Percentiles rank a stretch among this genome's conserved stretches.
phyloP scores from a whole-genome alignment of 2,888 invertebrate species.

The Dioctria rufipes region DNA sequence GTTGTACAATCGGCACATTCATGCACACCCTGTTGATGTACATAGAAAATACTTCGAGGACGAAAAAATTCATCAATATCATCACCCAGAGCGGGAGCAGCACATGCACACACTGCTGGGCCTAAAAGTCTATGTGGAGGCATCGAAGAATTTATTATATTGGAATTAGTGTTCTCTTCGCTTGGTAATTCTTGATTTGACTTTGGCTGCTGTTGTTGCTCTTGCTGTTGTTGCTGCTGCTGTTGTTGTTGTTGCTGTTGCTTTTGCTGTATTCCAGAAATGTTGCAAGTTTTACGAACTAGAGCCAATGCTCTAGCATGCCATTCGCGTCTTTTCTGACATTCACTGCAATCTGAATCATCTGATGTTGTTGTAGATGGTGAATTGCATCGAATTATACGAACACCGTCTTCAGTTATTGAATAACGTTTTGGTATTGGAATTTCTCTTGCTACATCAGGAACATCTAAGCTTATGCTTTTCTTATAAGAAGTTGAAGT shows the following conservation, averaged over 20 bases:
- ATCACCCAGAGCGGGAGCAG: slow-evolving; percentile 76
- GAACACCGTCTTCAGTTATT: slow-evolving; percentile 80
- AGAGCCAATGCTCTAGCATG: slow-evolving; percentile 70
- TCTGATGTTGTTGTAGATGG: slow-evolving; percentile 71
- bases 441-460: slow-evolving; percentile 71
- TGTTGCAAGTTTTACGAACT: slow-evolving; percentile 70
- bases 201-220: slow-evolving; percentile 60
- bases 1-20: slow-evolving; percentile 70
- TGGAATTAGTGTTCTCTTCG: slow-evolving; percentile 28
- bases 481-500: slow-evolving; percentile 75
- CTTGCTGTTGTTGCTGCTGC: slow-evolving; percentile 59
- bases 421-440: slow-evolving; percentile 77
- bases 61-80: slow-evolving; percentile 78
- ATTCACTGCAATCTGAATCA: slow-evolving; percentile 71
- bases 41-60: slow-evolving; percentile 79
- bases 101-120: slow-evolving; percentile 81
- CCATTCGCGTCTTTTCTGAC: slow-evolving; percentile 71
- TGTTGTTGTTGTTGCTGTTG: slow-evolving; percentile 59
- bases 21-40: slow-evolving; percentile 78
- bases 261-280: slow-evolving; percentile 63
- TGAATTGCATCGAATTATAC: slow-evolving; percentile 71
- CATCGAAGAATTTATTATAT: slow-evolving; percentile 73
- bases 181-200: slow-evolving; percentile 31
- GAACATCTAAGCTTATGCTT: slow-evolving; percentile 82
- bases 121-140: slow-evolving; percentile 79